Conservation (phyloP, 2,113 vertebrate species). For the Sus scrofa region DNA sequence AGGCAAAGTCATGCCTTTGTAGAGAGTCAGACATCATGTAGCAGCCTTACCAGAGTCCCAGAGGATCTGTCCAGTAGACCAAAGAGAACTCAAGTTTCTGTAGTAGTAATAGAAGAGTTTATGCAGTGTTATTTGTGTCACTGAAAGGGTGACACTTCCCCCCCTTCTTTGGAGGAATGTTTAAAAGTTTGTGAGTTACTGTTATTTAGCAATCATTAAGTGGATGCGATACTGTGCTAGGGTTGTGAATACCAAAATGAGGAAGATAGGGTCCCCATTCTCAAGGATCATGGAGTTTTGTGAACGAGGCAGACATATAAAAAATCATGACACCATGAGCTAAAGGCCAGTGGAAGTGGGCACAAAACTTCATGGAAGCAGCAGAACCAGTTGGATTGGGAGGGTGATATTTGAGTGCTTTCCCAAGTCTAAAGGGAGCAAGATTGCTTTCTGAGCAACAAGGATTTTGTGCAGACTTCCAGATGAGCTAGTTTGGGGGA, state of each 20-base stretch:
- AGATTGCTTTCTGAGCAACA: background rate
- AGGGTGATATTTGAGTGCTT: background rate
- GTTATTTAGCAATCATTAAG: constrained; percentile 7
- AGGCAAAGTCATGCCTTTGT: background rate
- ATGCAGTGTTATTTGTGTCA: constrained; percentile 21
- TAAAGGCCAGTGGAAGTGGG: background rate
- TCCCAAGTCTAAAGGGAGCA: background rate
- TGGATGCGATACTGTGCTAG: background rate
- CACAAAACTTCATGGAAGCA: background rate
- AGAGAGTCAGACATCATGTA: background rate
- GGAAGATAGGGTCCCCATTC: background rate
- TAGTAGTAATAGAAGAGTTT: background rate
- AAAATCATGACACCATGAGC: background rate
- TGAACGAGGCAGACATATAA: background rate
- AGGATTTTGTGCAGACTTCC: background rate
- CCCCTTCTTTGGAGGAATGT: background rate
- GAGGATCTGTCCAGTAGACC: background rate
- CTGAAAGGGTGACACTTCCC: background rate
- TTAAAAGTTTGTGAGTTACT: background rate
- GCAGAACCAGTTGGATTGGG: background rate
- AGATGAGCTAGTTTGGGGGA: background rate
- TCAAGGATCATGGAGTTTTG: background rate
- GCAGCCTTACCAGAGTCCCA: background rate
- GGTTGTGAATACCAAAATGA: background rate
- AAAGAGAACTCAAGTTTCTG: background rate